Conservation (phyloP, 2,888 invertebrate species). For the Euplexia lucipara region DNA sequence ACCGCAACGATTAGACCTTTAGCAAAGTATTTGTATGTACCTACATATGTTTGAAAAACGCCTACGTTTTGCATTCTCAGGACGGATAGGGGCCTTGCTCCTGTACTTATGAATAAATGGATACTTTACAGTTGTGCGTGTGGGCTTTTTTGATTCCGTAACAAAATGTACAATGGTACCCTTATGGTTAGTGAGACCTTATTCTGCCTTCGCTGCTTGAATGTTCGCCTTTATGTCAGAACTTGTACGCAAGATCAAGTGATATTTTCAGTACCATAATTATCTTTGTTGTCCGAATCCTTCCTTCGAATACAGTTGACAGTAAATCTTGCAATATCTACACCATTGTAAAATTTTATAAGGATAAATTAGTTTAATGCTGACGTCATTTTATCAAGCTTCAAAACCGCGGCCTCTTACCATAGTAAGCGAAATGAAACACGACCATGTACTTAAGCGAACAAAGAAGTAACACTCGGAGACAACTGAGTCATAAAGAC, state of each 20-base stretch:
- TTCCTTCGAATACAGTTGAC: slow-evolving; percentile 15
- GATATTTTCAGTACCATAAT: slow-evolving; percentile 39
- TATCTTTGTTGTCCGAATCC: slow-evolving; percentile 39
- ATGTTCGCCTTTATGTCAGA: slow-evolving; percentile 26
- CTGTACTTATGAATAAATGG: slow-evolving; percentile 58
- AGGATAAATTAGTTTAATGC: slow-evolving; percentile 23
- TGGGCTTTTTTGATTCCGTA: slow-evolving; percentile 44
- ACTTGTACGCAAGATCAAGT: slow-evolving; percentile 16
- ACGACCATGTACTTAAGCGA: slow-evolving; percentile 52
- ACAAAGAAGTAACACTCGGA: slow-evolving; percentile 62
- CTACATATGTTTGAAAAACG: slow-evolving; percentile 55
- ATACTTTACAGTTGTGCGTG: slow-evolving; percentile 53
- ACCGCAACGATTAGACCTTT: slow-evolving; percentile 47
- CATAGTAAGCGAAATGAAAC: slow-evolving; percentile 48
- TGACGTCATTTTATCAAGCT: slow-evolving; percentile 47
- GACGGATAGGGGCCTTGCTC: slow-evolving; percentile 49
- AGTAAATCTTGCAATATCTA: slow-evolving; percentile 38
- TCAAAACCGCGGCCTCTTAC: slow-evolving; percentile 26
- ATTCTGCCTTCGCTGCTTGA: slow-evolving; percentile 20
- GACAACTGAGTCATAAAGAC: slow-evolving; percentile 76
- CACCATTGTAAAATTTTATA: slow-evolving; percentile 26
- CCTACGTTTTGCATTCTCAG: slow-evolving; percentile 55
- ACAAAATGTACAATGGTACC: slow-evolving; percentile 35
- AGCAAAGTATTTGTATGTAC: slow-evolving; percentile 49
- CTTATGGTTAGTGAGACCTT: slow-evolving; percentile 34